Evolutionary conservation across 2,797 vertebrate species (phyloP).

Genomic region (Aratinga solstitialis): DNA sequence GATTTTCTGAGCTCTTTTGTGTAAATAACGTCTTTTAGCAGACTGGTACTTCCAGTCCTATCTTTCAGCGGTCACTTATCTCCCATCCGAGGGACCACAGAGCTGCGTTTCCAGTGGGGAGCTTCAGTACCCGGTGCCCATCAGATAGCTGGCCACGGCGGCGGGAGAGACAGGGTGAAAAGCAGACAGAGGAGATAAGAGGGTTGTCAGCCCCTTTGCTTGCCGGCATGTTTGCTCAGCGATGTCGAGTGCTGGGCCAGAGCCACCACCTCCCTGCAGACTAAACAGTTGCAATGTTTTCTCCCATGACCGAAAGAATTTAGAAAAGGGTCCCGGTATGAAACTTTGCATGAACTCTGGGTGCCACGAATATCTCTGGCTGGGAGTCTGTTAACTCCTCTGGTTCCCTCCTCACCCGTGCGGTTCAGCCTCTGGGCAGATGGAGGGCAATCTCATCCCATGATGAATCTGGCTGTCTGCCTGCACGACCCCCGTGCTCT

Average conservation of each 20-base stretch:
- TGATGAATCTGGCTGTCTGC: not conserved
- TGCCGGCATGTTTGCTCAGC: not conserved
- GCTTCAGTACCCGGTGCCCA: fast-evolving
- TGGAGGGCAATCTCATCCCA: not conserved
- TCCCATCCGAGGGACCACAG: not conserved
- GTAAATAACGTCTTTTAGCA: not conserved
- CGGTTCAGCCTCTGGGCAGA: not conserved
- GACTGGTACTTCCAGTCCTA: not conserved
- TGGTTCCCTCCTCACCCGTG: fast-evolving
- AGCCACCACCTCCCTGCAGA: constrained; percentile 50
- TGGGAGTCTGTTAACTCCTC: constrained; percentile 2
- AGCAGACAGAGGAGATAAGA: not conserved
- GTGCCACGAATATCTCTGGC: constrained; percentile 31
- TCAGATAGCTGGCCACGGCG: fast-evolving
- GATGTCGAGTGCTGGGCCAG: not conserved
- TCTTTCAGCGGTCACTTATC: not conserved
- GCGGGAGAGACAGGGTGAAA: not conserved
- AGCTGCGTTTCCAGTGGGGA: not conserved
- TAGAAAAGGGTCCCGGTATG: constrained; percentile 34
- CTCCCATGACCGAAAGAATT: constrained; percentile 58
- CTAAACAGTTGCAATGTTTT: constrained; percentile 56
- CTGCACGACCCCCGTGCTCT: not conserved
- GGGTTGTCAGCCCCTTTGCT: not conserved
- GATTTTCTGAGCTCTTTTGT: not conserved
- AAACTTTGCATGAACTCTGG: not conserved